Conservation (phyloP, 2,113 vertebrate species). For the Notarius quadriscutis region DNA sequence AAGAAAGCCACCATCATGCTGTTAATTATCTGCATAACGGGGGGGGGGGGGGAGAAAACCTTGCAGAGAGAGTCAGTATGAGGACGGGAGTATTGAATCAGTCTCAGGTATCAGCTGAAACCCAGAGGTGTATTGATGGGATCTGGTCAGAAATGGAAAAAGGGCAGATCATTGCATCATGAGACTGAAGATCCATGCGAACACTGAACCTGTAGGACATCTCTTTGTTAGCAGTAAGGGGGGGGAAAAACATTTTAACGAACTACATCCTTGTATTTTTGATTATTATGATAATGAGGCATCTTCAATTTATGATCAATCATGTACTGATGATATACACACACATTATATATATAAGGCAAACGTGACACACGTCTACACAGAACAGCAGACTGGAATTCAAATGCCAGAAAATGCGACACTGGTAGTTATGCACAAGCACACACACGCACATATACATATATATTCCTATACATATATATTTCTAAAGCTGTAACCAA, state of each 20-base stretch:
- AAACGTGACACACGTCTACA: background rate
- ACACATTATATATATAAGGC: background rate
- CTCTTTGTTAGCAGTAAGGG: background rate
- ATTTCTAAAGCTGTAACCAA: background rate
- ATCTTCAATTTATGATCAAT: background rate
- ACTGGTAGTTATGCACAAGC: background rate
- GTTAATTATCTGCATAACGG: background rate
- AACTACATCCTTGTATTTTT: background rate
- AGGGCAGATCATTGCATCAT: background rate
- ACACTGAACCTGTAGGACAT: background rate
- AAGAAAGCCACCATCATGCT: background rate
- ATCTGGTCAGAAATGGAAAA: background rate
- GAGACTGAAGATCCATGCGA: background rate
- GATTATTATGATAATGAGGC: no score
- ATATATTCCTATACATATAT: no score
- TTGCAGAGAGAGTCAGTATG: background rate
- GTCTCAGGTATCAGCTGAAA: background rate
- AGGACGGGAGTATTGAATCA: background rate
- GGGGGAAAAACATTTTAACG: background rate
- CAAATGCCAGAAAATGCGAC: constrained; percentile 21
- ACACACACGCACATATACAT: background rate
- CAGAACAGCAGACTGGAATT: background rate
- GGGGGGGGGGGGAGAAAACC: background rate
- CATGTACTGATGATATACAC: background rate
- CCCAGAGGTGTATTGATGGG: background rate